Conservation (phyloP, 2,888 invertebrate genomes). For the Matsumyia berberina region DNA sequence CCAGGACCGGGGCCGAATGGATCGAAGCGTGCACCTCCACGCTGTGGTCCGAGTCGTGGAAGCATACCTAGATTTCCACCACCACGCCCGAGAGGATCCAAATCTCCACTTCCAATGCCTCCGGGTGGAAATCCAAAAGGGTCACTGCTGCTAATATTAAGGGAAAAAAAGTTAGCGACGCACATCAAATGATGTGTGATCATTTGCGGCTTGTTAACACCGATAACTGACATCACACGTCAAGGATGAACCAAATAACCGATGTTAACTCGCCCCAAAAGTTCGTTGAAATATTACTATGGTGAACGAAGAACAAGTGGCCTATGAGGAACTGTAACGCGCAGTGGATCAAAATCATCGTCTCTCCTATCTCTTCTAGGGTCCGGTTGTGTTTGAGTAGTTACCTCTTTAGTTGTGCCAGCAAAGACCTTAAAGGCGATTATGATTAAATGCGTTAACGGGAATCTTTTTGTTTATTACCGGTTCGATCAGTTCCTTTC, state of each 20-base stretch:
- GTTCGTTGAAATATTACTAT: constrained; percentile 69
- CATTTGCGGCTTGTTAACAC: neutral
- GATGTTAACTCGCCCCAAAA: constrained; percentile 23
- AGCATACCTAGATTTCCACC: constrained; percentile 81
- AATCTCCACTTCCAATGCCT: constrained; percentile 89
- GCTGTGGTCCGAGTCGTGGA: constrained; percentile 73
- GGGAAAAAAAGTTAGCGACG: neutral
- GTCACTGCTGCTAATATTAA: constrained; percentile 70
- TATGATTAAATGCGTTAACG: constrained; percentile 6
- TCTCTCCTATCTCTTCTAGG: constrained; percentile 41
- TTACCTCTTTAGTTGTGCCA: constrained; percentile 81
- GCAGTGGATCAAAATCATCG: constrained; percentile 78
- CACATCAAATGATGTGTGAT: neutral
- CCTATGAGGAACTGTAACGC: constrained; percentile 75
- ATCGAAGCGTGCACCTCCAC: constrained; percentile 90
- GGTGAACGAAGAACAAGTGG: constrained; percentile 77
- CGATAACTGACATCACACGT: too few species aligned
- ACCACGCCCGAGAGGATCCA: constrained; percentile 89
- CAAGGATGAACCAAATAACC: neutral
- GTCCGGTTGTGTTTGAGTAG: constrained; percentile 81
- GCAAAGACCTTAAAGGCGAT: constrained; percentile 79
- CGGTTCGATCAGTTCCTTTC: constrained; percentile 88
- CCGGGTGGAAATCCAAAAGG: constrained; percentile 83
- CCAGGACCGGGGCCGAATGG: constrained; percentile 89
- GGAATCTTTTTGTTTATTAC: constrained; percentile 80